Evolutionary conservation across 2,888 invertebrate species (phyloP).

Genomic region (Dicyrtoma fusca): DNA sequence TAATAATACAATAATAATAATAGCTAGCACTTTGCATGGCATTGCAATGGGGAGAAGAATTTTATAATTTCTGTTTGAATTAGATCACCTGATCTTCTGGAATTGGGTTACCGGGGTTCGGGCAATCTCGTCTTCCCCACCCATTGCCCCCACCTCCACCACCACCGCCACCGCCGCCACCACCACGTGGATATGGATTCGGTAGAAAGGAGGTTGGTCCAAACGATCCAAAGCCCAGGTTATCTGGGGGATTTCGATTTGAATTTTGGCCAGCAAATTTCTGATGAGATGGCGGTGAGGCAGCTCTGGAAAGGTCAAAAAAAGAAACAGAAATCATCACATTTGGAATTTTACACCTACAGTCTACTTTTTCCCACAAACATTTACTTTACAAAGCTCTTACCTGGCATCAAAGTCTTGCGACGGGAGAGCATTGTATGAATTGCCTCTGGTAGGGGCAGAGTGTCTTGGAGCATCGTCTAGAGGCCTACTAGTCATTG

Average conservation of each 20-base stretch:
- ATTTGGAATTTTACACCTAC: too few relatives aligned
- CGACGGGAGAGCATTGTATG: constrained; percentile 1
- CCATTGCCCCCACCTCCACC: background rate
- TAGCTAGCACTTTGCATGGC: background rate
- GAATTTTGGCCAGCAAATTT: background rate
- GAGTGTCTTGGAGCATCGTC: background rate
- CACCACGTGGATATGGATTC: constrained; percentile 11
- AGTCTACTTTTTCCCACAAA: too few relatives aligned
- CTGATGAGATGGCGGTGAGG: constrained; percentile 12
- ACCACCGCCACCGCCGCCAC: constrained; percentile 10
- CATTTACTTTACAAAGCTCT: background rate
- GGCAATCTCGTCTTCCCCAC: background rate
- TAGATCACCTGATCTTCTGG: constrained; percentile 32
- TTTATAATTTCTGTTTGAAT: constrained; percentile 20
- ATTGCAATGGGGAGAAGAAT: background rate
- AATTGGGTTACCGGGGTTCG: constrained; percentile 5
- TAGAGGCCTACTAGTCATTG: background rate
- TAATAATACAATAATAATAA: too few relatives aligned
- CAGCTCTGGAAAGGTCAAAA: constrained; percentile 19
- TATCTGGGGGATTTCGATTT: background rate
- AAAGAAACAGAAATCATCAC: too few relatives aligned
- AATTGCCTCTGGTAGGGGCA: background rate
- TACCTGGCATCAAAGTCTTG: constrained; percentile 9
- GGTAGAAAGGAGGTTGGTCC: constrained; percentile 13
- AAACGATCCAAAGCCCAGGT: background rate